Base-by-base conservation (phyloP, 1,140 invertebrate genomes). In the Paraescarpia echinospica region DNA sequence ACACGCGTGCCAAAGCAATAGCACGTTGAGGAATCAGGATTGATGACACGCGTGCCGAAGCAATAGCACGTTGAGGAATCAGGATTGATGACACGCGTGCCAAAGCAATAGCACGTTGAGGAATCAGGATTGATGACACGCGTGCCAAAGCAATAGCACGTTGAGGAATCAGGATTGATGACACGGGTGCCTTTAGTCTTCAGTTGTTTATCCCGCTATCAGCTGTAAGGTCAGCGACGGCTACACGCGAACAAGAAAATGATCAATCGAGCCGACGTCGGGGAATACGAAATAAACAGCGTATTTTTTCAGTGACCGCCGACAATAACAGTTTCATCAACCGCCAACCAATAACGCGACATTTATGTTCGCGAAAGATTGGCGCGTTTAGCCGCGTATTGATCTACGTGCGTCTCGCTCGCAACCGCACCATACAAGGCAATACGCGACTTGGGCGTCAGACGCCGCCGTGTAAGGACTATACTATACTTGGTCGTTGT, bases 321-420 rank as follows among this genome's bases (percentile, higher is more conserved):
- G 59, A 31, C 59, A 77, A 77, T 77, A 77, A 77, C 59, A 77
- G 59, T 77, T 77, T 77, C 59, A 77, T 77, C 59, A 77, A 77
- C 59, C 27, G 59, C 59, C 59, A 77, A 77, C 59, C 59, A 77
- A 77, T 77, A 77, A 77, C 18, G 59, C 59, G 59, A 77, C 59
- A 77, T 77, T 77, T 77, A 77, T 77, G 59, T 77, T 77, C 12
- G 59, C 2, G 59, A 77, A 18, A 2, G 59, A 77, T 77, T 77
- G 59, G 59, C 27, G 18, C 59, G 59, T 18, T 77, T 77, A 77
- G 59, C 59, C 18, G 18, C 59, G 22, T 77, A 77, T 77, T 77
- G 59, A 77, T 77, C 59, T 77, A 77, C 59, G 59, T 18, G 14
- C 59, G 59, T 77, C 59, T 77, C 59, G 59, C 59, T 18, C 59